Evolutionary conservation across 2,113 vertebrate species (phyloP), one percentile per base, ranked within the genome.

Genomic region (Bubo blakistoni): DNA sequence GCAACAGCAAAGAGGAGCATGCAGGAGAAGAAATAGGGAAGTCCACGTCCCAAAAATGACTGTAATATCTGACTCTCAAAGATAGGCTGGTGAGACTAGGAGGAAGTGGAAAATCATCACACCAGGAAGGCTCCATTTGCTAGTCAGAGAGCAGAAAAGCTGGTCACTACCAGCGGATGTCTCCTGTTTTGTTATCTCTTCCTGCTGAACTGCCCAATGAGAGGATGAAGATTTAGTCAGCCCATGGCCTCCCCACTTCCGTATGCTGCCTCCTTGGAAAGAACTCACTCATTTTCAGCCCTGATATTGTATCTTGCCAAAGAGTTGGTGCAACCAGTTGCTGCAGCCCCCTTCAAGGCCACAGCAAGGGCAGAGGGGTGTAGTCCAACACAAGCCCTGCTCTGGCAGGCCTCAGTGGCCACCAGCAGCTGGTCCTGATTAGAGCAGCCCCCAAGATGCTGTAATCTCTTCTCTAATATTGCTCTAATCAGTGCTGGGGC

Each of bases 11-110:
- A 87, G 38, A 87, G 62, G 38, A 86, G 42, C 1, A 1, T 36
- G 51, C 36, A 67, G 62, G n/a, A 92, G 54, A 80, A 91, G 49
- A 94, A 97, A 96, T 44, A 85, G 55, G 92, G 93, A 96, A 95
- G 90, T 96, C 54, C 26, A 89, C 17, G 76, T 90, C 63, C 86
- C 46, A 16, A 70, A 83, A 93, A 78, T 91, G 63, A 66, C 95
- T 80, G 44, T 90, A 90, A 90, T 94, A 82, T 93, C 82, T 93
- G 44, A 66, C 67, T 77, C n/a, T 66, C n/a, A 86, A 63, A 96
- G 87, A 87, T 32, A 89, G 80, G 66, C 49, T 82, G 61, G 61
- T 81, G 66, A 90, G 65, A 73, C 15, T 51, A 78, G 44, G 38
- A 96, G 84, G 94, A 95, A 91, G 81, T 38, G 19, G 81, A 77